Conservation (phyloP, 2,888 invertebrate genomes). For the Hyppa rectilinea region DNA sequence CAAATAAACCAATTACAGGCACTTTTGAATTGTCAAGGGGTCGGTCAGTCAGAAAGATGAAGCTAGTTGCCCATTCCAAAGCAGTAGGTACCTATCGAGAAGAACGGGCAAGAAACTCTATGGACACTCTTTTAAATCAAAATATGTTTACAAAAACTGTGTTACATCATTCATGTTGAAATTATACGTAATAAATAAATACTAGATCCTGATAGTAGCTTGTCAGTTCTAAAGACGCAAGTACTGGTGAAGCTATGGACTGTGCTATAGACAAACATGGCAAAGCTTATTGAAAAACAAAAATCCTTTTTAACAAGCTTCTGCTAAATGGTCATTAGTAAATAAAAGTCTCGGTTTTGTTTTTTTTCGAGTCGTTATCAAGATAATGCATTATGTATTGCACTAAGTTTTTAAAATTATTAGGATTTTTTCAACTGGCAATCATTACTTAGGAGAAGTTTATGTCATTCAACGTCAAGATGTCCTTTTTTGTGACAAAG, state of each 20-base stretch:
- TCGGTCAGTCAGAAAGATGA: too few relatives aligned
- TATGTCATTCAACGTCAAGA: constrained; percentile 41
- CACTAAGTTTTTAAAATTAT: neutral
- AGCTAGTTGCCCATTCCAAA: too few relatives aligned
- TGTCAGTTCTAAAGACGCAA: neutral
- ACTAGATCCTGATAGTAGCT: neutral
- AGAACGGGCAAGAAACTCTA: too few relatives aligned
- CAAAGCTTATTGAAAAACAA: too few relatives aligned
- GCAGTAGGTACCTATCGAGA: too few relatives aligned
- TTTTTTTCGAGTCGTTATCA: neutral
- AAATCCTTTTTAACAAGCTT: neutral
- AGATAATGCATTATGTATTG: constrained; percentile 3
- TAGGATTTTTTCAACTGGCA: neutral
- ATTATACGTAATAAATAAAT: neutral
- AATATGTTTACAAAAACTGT: too few relatives aligned
- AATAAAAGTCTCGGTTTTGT: neutral
- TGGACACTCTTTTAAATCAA: too few relatives aligned
- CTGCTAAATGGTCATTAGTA: neutral
- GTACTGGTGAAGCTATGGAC: neutral
- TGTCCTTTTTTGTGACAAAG: constrained; percentile 50
- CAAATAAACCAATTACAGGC: too few relatives aligned
- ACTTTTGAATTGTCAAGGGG: too few relatives aligned
- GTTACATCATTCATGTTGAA: too few relatives aligned
- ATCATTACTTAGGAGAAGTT: constrained; percentile 22
- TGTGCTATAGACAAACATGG: neutral